Evolutionary conservation across 2,888 invertebrate species (phyloP), one percentile per base, ranked within the genome.

Genomic region (Xylota segnis): DNA sequence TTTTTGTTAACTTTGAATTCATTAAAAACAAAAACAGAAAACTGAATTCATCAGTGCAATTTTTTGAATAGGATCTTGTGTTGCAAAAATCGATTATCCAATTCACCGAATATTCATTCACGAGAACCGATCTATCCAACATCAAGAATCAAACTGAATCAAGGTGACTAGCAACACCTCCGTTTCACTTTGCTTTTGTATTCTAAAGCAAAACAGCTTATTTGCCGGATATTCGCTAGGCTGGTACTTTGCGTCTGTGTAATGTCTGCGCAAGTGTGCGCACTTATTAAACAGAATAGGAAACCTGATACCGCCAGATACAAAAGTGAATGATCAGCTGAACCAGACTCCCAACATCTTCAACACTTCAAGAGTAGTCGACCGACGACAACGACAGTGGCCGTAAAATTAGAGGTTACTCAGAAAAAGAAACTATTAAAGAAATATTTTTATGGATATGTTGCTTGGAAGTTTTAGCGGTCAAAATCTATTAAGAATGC

Each of bases 101-200:
- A 61, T 70, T 74, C 70, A 71, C 50, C 72, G 66, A 71, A 34
- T 54, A 32, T 72, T 68, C 12, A 74, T 72, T 58, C 52, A 75
- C 71, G 71, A 91, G 91, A 91, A 91, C 92, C 91, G 92, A 92
- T 91, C 92, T 91, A 91, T 90, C 90, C 92, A 90, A 91, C 91
- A 90, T 90, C 91, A 91, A 92, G 92, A 92, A 92, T 91, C 90
- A 91, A 92, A 92, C 92, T 92, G 91, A 92, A 88, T 88, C 87
- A 76, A 86, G 82, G 86, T 77, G 82, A 77, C 71, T 72, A 61
- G 83, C 74, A 87, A 75, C 87, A 88, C 87, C 84, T 88, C 83
- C 81, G 77, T 77, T 81, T 81, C 76, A 87, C 75, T 87, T 81
- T 66, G 56, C 75, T 75, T 83, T 87, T 78, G 58, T 56, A 70